Base-by-base conservation (phyloP, 2,888 invertebrate genomes). In the Petrophora chlorosata region DNA sequence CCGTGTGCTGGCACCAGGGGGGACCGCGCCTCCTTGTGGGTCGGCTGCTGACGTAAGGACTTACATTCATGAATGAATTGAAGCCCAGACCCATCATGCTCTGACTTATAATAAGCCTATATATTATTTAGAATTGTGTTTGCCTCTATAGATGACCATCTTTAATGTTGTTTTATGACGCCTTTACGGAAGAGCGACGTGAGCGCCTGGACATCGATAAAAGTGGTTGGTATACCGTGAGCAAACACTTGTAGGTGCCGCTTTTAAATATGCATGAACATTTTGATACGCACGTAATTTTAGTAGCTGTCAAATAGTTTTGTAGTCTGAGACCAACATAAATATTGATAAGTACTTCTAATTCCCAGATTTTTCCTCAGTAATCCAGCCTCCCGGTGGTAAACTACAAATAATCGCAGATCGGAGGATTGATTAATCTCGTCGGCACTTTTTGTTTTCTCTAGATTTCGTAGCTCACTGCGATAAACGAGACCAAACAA, bases 11-110 rank as follows among this genome's bases (percentile, higher is more conserved):
- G 58, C 52, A 57, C 53, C 57, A 58, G 69, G 73, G 76, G 76
- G 78, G 59, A 55, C 68, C 75, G 79, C 76, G 75, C 79, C 83
- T 73, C 78, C 82, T 73, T 59, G 69, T 63, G 69, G 76, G 77
- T 65, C 56, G 67, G 67, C 53, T 70, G 71, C 80, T 88, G 87
- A 89, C 88, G 88, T 88, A 84, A 80, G 68, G 61, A 67, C 75
- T 73, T 72, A 81, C 71, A 69, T 85, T 86, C 78, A 87, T 88
- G 88, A 88, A 89, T 87, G 88, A 79, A 82, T 79, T 72, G 76
- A 70, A 76, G 61, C 77, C 76, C 72, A 73, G 73, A 71, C 72
- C 67, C 63, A 66, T 65, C 67, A 70, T 71, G 62, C 48, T 50
- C 55, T 66, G 63, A 62, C 67, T 70, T 61, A 65, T 64, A 60